phyloP scores from a whole-genome alignment of 2,797 vertebrate genomes.

The Dryobates pubescens region DNA sequence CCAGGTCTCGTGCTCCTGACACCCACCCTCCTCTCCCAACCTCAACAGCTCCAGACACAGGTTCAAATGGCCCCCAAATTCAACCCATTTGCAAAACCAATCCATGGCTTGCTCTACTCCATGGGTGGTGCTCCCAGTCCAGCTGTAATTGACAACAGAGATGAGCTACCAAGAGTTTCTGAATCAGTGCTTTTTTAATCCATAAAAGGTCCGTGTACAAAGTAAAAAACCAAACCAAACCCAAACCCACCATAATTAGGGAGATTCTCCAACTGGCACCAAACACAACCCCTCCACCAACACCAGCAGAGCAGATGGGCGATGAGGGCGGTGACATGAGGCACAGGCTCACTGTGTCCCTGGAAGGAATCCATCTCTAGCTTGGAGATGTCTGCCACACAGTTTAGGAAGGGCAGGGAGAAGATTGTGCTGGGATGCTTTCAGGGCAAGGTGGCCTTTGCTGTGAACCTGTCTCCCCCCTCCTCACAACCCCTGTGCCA shows the following conservation, averaged over 20 bases:
- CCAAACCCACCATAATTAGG: background rate
- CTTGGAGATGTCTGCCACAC: fast-evolving
- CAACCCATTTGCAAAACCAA: background rate
- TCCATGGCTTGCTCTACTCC: fast-evolving
- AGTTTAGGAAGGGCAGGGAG: background rate
- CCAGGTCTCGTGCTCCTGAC: no score
- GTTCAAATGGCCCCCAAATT: background rate
- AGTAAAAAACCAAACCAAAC: background rate
- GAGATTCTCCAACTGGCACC: background rate
- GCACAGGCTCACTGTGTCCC: background rate
- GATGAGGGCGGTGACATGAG: fast-evolving
- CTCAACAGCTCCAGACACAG: background rate
- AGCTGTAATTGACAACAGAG: background rate
- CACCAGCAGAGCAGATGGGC: fast-evolving
- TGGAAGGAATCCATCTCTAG: background rate
- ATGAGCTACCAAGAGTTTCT: fast-evolving
- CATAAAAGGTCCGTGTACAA: slow-evolving; percentile 47
- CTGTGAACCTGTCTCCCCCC: background rate
- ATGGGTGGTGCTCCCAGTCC: fast-evolving
- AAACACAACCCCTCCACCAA: fast-evolving
- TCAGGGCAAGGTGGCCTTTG: background rate
- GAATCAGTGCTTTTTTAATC: slow-evolving; percentile 66
- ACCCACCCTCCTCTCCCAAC: background rate
- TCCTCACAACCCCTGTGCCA: background rate
- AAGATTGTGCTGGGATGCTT: background rate